Evolutionary conservation across 2,113 vertebrate species (phyloP), one percentile per base, ranked within the genome.

Genomic region (Vidua macroura): DNA sequence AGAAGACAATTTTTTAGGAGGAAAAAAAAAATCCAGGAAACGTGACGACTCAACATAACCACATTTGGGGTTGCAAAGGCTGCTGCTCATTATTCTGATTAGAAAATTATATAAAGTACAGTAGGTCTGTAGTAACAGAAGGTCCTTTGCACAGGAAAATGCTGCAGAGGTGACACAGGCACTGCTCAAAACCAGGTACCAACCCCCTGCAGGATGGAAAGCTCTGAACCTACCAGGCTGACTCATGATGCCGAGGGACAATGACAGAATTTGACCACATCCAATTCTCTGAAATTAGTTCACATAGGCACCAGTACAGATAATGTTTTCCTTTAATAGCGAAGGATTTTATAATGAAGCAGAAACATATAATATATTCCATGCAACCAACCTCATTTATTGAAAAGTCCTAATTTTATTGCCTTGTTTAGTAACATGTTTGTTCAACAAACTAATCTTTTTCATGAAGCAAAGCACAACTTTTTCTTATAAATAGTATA

Each of bases 401-500:
- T 98, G 96, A 97, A 87, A 97, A 98, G 96, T 97, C 97, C 98
- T 98, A 96, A 95, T 96, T 98, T 98, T 98, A 98, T 97, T 98
- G 97, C 97, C 97, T 94, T 94, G 39, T 97, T 98, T 97, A 97
- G 97, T 97, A 98, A 98, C 97, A 98, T 95, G 96, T 97, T 98
- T 97, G 97, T 98, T 97, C 97, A 95, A 98, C 97, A 98, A 97
- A 97, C 97, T 98, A 97, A 97, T 97, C 80, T 95, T 96, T 94
- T 87, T 98, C 96, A 98, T 97, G 97, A 98, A 98, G 98, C 98
- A 98, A 98, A 98, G 97, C 98, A 98, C 98, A 98, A 98, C 96
- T 96, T 96, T 99, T 99, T 99, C 98, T 98, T 99, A 99, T 99
- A 99, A 99, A 99, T 99, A 99, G 99, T 99, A 99, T 99, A 99